phyloP scores from a whole-genome alignment of 53 echinoderm and acorn worm species.

The Patiria pectinifera region DNA sequence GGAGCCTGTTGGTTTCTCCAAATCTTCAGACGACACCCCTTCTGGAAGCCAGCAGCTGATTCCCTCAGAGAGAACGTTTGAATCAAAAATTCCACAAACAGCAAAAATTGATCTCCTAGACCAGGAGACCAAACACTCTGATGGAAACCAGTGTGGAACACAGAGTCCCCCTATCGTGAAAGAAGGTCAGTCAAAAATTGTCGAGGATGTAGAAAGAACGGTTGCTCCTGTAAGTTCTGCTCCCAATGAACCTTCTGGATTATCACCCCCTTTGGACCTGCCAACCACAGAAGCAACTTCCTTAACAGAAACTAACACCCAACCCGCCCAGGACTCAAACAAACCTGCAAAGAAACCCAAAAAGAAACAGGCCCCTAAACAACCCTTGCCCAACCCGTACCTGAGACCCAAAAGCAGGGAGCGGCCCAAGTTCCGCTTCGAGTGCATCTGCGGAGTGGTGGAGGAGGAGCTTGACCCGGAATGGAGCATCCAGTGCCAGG shows the following conservation, averaged over 20 bases:
- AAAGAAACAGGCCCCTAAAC: conserved; percentile 1
- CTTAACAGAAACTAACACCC: neutral
- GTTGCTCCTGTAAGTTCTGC: no score
- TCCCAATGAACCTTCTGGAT: neutral
- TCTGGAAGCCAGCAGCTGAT: neutral
- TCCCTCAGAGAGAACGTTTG: neutral
- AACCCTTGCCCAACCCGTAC: conserved; percentile 5
- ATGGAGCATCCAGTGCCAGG: conserved; percentile 67
- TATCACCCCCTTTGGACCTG: neutral
- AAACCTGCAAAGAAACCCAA: conserved; percentile 2
- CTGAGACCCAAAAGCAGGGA: neutral
- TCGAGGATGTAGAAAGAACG: neutral
- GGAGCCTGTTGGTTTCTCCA: neutral
- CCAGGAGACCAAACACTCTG: neutral
- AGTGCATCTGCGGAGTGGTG: conserved; percentile 80
- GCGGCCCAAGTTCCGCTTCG: conserved; percentile 50
- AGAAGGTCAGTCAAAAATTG: neutral
- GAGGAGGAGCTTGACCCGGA: conserved; percentile 57
- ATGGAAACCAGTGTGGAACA: neutral
- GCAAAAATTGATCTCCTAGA: neutral
- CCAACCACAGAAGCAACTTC: neutral
- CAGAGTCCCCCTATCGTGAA: neutral
- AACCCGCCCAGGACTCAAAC: neutral
- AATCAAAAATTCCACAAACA: neutral
- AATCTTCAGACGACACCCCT: neutral